These are phyloP conservation scores for Enhydra lutris DNA, from an alignment of 2,113 vertebrate genomes.

Conservation along the genomic window DNA sequence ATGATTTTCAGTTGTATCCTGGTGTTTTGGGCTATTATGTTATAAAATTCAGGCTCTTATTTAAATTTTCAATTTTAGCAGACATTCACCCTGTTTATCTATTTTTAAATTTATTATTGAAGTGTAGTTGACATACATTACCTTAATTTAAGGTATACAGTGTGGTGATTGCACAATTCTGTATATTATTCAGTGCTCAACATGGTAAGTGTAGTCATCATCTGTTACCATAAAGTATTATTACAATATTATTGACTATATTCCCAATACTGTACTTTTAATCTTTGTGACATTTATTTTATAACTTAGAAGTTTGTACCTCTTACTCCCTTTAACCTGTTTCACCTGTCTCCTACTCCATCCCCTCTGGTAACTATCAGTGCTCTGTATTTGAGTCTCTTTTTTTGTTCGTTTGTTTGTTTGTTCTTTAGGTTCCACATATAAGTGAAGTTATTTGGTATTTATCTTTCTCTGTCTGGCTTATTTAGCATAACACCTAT, in stretches of 20 bases:
- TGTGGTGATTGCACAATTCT: not conserved
- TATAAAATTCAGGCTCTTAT: not conserved
- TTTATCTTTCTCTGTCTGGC: not conserved
- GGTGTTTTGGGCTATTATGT: not conserved
- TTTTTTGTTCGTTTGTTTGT: not conserved
- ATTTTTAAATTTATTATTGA: not conserved
- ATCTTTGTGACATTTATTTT: not conserved
- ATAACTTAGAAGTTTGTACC: not conserved
- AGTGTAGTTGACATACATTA: not conserved
- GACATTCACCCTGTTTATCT: not conserved
- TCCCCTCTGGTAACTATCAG: not conserved
- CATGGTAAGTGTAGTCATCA: not conserved
- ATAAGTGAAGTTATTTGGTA: not conserved
- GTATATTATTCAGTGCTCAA: not conserved
- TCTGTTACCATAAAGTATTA: not conserved
- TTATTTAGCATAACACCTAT: not conserved
- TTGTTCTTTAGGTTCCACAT: not conserved
- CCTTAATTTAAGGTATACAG: not conserved
- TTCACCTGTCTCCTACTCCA: not conserved
- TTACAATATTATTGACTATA: not conserved
- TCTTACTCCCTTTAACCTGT: not conserved
- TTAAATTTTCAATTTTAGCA: not conserved
- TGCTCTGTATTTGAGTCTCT: not conserved
- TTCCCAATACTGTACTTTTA: not conserved
- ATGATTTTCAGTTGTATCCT: not conserved